Evolutionary conservation across 2,113 vertebrate species (phyloP).

Genomic region (Nothocercus julius): DNA sequence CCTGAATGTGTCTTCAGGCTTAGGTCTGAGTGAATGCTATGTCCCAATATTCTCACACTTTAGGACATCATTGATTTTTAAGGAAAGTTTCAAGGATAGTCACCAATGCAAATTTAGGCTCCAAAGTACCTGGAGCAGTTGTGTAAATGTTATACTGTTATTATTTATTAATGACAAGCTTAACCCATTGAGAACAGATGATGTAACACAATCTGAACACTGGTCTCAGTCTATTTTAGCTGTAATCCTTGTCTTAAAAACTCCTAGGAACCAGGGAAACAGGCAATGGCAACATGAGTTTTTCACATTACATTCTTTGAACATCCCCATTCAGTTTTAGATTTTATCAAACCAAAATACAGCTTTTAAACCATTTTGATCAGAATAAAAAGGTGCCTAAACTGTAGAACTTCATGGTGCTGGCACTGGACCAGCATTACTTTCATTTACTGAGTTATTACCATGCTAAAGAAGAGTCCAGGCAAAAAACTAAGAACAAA

Average conservation of each 20-base stretch:
- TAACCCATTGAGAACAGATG: neutral
- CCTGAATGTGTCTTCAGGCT: neutral
- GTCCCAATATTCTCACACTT: neutral
- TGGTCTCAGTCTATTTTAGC: neutral
- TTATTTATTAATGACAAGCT: neutral
- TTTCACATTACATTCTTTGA: neutral
- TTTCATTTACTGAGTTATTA: neutral
- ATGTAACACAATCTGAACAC: neutral
- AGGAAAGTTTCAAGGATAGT: neutral
- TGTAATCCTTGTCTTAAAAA: neutral
- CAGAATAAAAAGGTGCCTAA: neutral
- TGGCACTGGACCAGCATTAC: neutral
- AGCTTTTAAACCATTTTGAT: neutral
- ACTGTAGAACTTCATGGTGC: neutral
- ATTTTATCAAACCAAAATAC: neutral
- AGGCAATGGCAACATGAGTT: neutral
- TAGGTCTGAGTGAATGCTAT: constrained; percentile 19
- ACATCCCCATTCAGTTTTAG: neutral
- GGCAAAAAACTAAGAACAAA: neutral
- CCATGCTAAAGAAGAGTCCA: neutral
- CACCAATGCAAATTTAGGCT: neutral
- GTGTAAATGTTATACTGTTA: neutral
- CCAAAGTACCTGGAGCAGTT: neutral
- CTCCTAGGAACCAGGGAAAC: neutral
- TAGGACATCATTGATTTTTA: constrained; percentile 4